These are phyloP conservation scores for Tenthredo mesomela DNA, from an alignment of 2,888 invertebrate species.

Conservation along the genomic window DNA sequence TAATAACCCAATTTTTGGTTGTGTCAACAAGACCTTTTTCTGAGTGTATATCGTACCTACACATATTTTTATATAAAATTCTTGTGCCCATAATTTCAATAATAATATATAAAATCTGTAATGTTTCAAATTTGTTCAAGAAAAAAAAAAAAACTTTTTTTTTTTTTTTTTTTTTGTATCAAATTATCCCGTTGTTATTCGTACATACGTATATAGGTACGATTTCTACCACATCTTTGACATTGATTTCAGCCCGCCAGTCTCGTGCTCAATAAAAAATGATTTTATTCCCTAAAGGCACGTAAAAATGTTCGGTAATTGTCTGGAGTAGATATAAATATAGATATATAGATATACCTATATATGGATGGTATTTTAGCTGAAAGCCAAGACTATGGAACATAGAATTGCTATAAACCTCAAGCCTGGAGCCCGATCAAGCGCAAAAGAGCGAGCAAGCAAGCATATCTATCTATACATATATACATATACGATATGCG, in stretches of 20 bases:
- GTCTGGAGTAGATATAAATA: not conserved
- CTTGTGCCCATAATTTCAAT: not conserved
- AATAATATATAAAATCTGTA: too few species aligned
- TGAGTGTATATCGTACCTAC: too few species aligned
- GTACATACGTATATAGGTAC: too few species aligned
- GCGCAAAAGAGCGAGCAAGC: not conserved
- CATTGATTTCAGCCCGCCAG: too few species aligned
- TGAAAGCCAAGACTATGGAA: constrained; percentile 16
- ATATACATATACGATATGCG: not conserved
- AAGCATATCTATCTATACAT: not conserved
- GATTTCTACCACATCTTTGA: too few species aligned
- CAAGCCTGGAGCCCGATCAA: not conserved
- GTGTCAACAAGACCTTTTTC: too few species aligned
- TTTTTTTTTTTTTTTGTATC: too few species aligned
- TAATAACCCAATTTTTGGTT: too few species aligned
- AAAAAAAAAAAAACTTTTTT: too few species aligned
- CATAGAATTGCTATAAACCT: constrained; percentile 22
- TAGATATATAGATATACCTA: not conserved
- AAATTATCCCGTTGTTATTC: too few species aligned
- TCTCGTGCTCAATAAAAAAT: not conserved
- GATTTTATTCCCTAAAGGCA: not conserved
- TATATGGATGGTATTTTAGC: not conserved
- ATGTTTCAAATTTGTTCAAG: too few species aligned
- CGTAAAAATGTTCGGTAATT: constrained; percentile 1
- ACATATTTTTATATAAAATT: not conserved